Percentiles rank a stretch among this genome's conserved stretches.
Evolutionary conservation across 37 sponge, comb jelly and placozoan species (phyloP).

Genomic region (Agelas oroides): DNA sequence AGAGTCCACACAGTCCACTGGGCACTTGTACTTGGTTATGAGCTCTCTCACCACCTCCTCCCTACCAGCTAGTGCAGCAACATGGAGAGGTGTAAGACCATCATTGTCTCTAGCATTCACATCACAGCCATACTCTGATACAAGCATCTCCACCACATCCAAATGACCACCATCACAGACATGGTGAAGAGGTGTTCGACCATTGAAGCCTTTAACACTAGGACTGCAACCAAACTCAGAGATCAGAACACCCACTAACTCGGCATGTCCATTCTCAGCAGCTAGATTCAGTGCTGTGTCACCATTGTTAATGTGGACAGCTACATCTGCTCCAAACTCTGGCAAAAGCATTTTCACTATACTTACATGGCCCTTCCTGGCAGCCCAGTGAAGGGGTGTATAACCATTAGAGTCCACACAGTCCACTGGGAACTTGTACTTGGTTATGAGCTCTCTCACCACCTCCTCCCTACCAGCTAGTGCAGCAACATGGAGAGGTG

Average conservation of each 20-base stretch:
- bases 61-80: neutral
- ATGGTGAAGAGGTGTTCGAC: too few species aligned
- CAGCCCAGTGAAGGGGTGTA: slow-evolving; percentile 8
- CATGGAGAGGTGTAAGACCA: slow-evolving; percentile 8
- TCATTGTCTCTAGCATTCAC: neutral
- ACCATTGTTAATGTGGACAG: neutral
- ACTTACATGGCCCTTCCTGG: neutral
- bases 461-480: neutral
- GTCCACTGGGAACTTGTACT: neutral
- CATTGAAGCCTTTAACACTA: too few species aligned
- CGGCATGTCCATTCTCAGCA: neutral
- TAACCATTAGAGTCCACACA: neutral
- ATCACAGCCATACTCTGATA: slow-evolving; percentile 13
- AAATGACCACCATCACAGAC: neutral
- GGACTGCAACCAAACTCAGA: neutral
- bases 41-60: neutral
- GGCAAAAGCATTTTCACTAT: neutral
- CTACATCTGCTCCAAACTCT: neutral
- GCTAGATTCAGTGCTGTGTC: slow-evolving; percentile 14
- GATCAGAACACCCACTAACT: neutral
- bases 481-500: slow-evolving; percentile 6
- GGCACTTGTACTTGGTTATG: slow-evolving; percentile 8
- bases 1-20: neutral
- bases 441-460: neutral
- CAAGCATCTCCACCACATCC: slow-evolving; percentile 1